Conservation (phyloP, 1,140 invertebrate genomes). For the Drosophila sucinea region DNA sequence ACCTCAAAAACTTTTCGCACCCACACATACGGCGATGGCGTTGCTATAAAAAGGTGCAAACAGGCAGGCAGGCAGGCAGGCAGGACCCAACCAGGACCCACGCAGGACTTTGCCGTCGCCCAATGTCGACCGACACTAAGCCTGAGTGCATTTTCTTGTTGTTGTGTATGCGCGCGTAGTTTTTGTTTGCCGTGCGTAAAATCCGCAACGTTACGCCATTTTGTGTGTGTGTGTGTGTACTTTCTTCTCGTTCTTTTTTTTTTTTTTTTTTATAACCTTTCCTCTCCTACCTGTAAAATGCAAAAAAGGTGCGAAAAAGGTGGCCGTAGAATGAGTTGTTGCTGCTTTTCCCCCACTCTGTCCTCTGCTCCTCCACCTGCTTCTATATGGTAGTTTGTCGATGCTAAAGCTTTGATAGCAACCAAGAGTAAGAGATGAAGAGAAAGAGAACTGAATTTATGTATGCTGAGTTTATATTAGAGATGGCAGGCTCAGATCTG, state of each 20-base stretch:
- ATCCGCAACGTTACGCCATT: slow-evolving; percentile 81
- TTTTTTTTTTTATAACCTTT: slow-evolving; percentile 28
- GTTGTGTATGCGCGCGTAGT: slow-evolving; percentile 80
- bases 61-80: slow-evolving; percentile 34
- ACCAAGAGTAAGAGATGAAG: slow-evolving; percentile 13
- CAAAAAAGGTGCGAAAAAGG: slow-evolving; percentile 79
- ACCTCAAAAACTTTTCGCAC: slow-evolving; percentile 76
- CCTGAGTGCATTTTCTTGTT: slow-evolving; percentile 82
- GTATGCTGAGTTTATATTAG: not conserved
- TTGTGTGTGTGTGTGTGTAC: slow-evolving; percentile 61
- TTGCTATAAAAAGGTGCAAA: slow-evolving; percentile 74
- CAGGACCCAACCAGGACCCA: slow-evolving; percentile 23
- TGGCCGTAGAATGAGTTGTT: slow-evolving; percentile 41
- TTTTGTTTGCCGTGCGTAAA: slow-evolving; percentile 80
- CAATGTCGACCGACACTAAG: slow-evolving; percentile 74
- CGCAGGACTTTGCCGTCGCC: slow-evolving; percentile 39
- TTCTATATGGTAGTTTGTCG: slow-evolving; percentile 59
- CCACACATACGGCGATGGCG: slow-evolving; percentile 50
- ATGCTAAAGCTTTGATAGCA: slow-evolving; percentile 65
- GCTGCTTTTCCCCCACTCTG: not conserved
- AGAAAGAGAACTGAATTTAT: slow-evolving; percentile 14
- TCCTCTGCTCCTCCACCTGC: not conserved
- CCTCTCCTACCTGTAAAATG: slow-evolving; percentile 62
- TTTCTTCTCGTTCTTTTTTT: slow-evolving; percentile 54
- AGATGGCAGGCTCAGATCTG: not conserved